Base-by-base conservation (phyloP, 2,113 vertebrate species). In the Manacus vitellinus region DNA sequence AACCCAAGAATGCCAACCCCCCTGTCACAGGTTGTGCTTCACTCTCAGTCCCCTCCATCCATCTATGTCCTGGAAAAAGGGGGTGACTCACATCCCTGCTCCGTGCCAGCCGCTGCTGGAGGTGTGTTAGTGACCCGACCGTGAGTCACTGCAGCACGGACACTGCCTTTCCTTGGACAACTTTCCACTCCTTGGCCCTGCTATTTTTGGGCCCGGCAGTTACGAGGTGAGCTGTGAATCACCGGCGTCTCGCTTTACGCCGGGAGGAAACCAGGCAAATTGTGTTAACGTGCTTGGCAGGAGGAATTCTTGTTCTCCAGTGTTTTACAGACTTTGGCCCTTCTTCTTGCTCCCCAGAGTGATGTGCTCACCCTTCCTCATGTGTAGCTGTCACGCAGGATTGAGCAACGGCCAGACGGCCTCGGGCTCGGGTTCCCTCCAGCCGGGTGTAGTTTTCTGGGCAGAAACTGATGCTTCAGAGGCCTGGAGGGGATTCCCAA, bases 161-260 rank as follows among this genome's bases (percentile, higher is more conserved):
- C 39, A 28, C 86, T 89, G 94, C 95, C 94, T 91, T 59, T 25
- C n/a, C 58, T 59, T 37, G 58, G 58, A 92, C 35, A 63, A 82
- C 66, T 96, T 95, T 95, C 95, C 66, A 2, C 30, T 78, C 52
- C 81, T 85, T 55, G 54, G 92, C 79, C 93, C 56, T 59, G 79
- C 85, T 95, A 65, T 89, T 95, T 96, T 94, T 77, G 89, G 89
- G 93, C 21, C 28, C 13, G 0, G 79, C 68, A 52, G 92, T 97
- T 95, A 71, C 1, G 82, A 89, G 82, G 93, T 86, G 95, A 93
- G 88, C 88, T 54, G 86, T 97, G 98, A 98, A 87, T 97, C 97
- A 97, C 85, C 39, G 22, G 66, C 75, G 94, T 95, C 94, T 95
- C 52, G 9, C 73, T 87, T 83, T 61, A 74, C 12, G 7, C 78